phyloP scores from a whole-genome alignment of 2,797 vertebrate genomes.

The Myotis vivesi region DNA sequence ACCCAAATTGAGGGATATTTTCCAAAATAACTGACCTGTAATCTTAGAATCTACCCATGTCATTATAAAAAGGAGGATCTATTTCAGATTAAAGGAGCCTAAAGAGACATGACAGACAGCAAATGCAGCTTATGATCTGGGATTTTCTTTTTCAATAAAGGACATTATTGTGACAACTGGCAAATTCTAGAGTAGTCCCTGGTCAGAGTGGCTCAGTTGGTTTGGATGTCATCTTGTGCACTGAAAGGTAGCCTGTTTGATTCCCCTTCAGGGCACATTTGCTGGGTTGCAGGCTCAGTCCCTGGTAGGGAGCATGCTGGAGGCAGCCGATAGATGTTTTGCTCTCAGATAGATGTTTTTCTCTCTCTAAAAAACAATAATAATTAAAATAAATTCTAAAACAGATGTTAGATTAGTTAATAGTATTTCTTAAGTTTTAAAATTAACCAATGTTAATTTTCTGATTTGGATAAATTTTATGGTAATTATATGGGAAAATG shows the following conservation, averaged over 20 bases:
- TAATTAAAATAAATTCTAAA: not conserved
- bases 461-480: not conserved
- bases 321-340: not conserved
- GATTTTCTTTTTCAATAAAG: not conserved
- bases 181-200: not conserved
- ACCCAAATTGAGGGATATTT: not conserved
- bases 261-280: not conserved
- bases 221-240: not conserved
- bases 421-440: not conserved
- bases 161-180: not conserved
- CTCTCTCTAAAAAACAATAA: not conserved
- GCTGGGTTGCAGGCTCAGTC: no score
- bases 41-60: not conserved
- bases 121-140: not conserved
- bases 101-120: not conserved
- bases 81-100: not conserved
- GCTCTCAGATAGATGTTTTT: not conserved
- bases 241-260: not conserved
- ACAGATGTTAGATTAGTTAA: not conserved
- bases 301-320: not conserved
- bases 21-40: slow-evolving; percentile 16
- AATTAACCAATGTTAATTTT: not conserved
- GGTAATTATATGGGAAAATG: not conserved
- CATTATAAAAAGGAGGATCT: not conserved
- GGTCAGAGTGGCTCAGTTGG: not conserved